These are phyloP conservation scores for Coleophora deauratella DNA, from an alignment of 2,888 invertebrate species.

Conservation along the genomic window DNA sequence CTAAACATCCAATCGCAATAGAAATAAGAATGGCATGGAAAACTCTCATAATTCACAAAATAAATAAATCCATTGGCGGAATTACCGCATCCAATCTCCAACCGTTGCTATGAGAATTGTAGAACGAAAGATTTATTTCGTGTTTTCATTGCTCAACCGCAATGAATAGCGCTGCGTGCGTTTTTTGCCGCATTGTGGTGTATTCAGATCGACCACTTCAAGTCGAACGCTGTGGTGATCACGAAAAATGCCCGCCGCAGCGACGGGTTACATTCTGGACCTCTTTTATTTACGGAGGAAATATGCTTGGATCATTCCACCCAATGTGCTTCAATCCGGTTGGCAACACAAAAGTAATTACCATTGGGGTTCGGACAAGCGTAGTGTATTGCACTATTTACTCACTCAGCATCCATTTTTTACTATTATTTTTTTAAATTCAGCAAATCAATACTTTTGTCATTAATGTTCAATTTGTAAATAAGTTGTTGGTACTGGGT, in stretches of 20 bases:
- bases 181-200: slow-evolving; percentile 53
- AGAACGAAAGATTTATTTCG: slow-evolving; percentile 41
- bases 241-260: slow-evolving; percentile 41
- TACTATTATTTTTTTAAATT: no score
- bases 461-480: no score
- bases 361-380: slow-evolving; percentile 10
- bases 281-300: slow-evolving; percentile 35
- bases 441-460: no score
- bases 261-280: slow-evolving; percentile 34
- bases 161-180: slow-evolving; percentile 65
- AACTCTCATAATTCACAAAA: neutral
- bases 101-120: slow-evolving; percentile 1
- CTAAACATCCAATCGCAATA: no score
- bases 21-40: no score
- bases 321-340: slow-evolving; percentile 15
- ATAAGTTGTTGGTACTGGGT: no score
- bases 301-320: slow-evolving; percentile 36
- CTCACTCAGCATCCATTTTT: neutral
- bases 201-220: slow-evolving; percentile 45
- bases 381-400: slow-evolving; percentile 6
- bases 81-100: slow-evolving; percentile 1
- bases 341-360: slow-evolving; percentile 17
- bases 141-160: slow-evolving; percentile 62
- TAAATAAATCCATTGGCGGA: slow-evolving; percentile 22
- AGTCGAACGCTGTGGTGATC: slow-evolving; percentile 57